Evolutionary conservation across 2,797 vertebrate species (phyloP).

Genomic region (Benthosema pterotum): DNA sequence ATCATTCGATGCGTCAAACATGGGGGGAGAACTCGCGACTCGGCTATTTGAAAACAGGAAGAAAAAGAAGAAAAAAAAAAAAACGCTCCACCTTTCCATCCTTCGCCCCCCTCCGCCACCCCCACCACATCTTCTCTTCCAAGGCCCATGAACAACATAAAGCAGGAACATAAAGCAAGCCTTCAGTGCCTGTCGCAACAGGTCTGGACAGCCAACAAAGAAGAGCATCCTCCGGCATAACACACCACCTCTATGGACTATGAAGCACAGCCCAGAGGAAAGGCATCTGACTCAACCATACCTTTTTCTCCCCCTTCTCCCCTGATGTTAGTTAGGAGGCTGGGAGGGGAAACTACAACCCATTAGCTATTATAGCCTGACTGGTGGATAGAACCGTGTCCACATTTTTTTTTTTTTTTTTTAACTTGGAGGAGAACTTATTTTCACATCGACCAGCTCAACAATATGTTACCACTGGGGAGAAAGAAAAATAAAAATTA

Average conservation of each 20-base stretch:
- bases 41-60: slow-evolving; percentile 12
- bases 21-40: slow-evolving; percentile 33
- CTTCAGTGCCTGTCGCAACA: slow-evolving; percentile 78
- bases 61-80: no score
- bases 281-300: slow-evolving; percentile 30
- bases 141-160: slow-evolving; percentile 74
- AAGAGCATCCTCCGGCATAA: slow-evolving; percentile 76
- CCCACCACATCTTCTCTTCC: slow-evolving; percentile 46
- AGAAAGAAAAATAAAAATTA: no score
- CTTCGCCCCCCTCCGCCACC: slow-evolving; percentile 31
- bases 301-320: no score
- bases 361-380: slow-evolving; percentile 15
- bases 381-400: neutral
- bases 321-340: neutral
- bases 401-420: no score
- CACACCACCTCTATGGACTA: slow-evolving; percentile 60
- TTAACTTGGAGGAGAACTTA: no score
- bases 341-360: slow-evolving; percentile 37
- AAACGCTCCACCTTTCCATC: slow-evolving; percentile 19
- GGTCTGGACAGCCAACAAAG: slow-evolving; percentile 77
- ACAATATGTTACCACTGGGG: no score
- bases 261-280: slow-evolving; percentile 50
- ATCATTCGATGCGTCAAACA: neutral
- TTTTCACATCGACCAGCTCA: no score
- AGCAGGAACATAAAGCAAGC: slow-evolving; percentile 67